Conservation (phyloP, 2,113 vertebrate genomes). For the Hystrix cristata region DNA sequence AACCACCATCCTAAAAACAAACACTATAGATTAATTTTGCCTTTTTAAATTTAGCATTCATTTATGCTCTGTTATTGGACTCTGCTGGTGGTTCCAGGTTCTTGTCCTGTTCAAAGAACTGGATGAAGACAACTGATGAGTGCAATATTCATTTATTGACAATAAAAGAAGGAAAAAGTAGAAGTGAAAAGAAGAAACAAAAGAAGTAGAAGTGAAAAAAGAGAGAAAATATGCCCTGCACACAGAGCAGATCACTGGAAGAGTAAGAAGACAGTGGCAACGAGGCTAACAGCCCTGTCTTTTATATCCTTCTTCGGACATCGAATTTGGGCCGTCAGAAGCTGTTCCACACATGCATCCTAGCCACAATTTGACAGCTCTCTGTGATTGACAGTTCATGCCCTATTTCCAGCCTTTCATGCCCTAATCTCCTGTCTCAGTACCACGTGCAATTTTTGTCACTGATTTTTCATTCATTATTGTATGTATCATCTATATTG, state of each 20-base stretch:
- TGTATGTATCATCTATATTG: neutral
- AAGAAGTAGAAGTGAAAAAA: neutral
- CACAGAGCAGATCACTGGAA: neutral
- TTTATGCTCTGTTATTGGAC: neutral
- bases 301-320: neutral
- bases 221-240: neutral
- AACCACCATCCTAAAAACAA: neutral
- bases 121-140: neutral
- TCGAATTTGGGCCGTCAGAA: neutral
- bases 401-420: neutral
- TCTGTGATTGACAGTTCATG: neutral
- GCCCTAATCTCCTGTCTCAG: neutral
- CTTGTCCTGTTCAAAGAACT: neutral
- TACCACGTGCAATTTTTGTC: neutral
- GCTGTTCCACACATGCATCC: neutral
- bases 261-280: neutral
- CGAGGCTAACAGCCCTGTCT: neutral
- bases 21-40: neutral
- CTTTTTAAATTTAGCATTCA: neutral
- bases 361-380: neutral
- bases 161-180: neutral
- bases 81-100: neutral
- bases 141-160: neutral
- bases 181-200: neutral
- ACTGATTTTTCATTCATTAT: slow-evolving; percentile 1